A percentile compares a stretch with the other conserved stretches of the same genome.
Conservation (phyloP, 2,113 vertebrate species). For the Caranx ignobilis region DNA sequence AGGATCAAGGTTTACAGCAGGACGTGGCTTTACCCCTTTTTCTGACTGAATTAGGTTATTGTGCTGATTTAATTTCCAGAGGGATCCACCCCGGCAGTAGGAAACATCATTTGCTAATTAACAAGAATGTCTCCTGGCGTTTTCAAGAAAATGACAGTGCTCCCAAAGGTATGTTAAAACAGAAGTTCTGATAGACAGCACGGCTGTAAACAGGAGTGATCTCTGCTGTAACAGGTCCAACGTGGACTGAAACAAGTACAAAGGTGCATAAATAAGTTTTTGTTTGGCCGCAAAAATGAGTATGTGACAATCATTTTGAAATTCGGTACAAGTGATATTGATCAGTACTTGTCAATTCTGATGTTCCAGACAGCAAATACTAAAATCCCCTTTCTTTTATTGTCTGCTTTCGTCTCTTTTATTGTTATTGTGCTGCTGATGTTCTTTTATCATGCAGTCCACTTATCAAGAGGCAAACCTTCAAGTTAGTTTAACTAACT, state of each 20-base stretch:
- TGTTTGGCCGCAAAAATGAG: not conserved
- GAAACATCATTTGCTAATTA: slow-evolving; percentile 80
- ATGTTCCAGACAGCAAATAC: not conserved
- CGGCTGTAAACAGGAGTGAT: slow-evolving; percentile 62
- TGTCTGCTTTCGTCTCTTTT: not conserved
- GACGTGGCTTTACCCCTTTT: slow-evolving; percentile 10
- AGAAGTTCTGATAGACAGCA: slow-evolving; percentile 51
- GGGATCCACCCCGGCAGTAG: slow-evolving; percentile 65
- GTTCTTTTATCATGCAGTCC: slow-evolving; percentile 9
- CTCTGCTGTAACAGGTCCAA: not conserved
- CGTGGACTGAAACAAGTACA: slow-evolving; percentile 1
- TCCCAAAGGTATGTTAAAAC: slow-evolving; percentile 60
- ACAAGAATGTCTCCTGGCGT: slow-evolving; percentile 73
- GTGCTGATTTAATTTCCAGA: slow-evolving; percentile 78
- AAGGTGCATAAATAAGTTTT: slow-evolving; percentile 7
- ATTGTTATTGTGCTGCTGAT: not conserved
- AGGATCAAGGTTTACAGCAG: slow-evolving; percentile 24
- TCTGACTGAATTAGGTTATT: slow-evolving; percentile 80
- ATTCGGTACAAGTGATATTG: not conserved
- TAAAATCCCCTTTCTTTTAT: not conserved
- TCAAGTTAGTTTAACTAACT: slow-evolving; percentile 1
- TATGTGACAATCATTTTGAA: not conserved
- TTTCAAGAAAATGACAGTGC: slow-evolving; percentile 63
- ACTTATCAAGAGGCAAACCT: slow-evolving; percentile 6
- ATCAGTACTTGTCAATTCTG: not conserved